Conservation (phyloP, 2,797 vertebrate genomes). For the Anniella stebbinsi region DNA sequence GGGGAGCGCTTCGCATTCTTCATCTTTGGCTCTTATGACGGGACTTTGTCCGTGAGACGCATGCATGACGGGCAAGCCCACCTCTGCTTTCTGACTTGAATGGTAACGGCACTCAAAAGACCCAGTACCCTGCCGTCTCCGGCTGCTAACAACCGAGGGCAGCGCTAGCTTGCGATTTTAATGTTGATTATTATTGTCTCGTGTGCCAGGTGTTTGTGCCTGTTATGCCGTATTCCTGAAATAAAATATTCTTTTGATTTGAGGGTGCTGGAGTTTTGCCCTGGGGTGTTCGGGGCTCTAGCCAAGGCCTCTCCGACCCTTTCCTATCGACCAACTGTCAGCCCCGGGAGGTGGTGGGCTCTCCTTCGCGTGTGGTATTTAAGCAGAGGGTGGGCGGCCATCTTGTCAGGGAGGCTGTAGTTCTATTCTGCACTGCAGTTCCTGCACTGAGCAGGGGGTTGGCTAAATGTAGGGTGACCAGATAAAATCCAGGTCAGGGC, state of each 20-base stretch:
- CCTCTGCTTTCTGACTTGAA: slow-evolving; percentile 2
- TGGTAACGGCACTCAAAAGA: neutral
- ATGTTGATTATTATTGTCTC: slow-evolving; percentile 18
- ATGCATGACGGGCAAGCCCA: neutral
- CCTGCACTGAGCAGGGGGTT: no score
- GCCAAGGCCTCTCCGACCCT: no score
- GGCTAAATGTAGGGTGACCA: no score
- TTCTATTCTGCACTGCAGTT: no score
- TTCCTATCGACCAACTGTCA: no score
- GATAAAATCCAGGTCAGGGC: no score
- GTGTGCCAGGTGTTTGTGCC: slow-evolving; percentile 15
- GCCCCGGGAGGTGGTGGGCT: no score
- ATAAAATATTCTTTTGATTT: slow-evolving; percentile 29
- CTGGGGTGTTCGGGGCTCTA: neutral
- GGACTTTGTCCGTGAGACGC: slow-evolving; percentile 10
- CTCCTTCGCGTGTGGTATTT: no score
- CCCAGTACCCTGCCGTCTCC: neutral
- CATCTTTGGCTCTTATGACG: neutral
- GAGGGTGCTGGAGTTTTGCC: neutral
- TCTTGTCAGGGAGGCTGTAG: no score
- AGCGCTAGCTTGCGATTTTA: neutral
- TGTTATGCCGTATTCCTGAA: slow-evolving; percentile 19
- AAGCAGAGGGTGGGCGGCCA: no score
- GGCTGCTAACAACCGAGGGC: slow-evolving; percentile 1
- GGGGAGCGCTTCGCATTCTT: neutral